Evolutionary conservation across 2,888 invertebrate genomes (phyloP).

Genomic region (Chloroclysta siterata): DNA sequence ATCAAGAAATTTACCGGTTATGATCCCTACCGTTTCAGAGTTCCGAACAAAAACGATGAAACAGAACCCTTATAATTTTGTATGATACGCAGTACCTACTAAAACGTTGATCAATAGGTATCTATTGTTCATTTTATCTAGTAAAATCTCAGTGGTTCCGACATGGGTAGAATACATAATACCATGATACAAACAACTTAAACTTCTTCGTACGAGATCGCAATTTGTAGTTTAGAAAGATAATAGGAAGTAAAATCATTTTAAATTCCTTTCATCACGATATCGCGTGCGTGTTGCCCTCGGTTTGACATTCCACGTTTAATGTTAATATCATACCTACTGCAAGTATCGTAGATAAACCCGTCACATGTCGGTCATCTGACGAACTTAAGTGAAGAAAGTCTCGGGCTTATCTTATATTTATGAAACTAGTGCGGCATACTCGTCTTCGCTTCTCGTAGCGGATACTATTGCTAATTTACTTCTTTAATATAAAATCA

Average conservation of each 20-base stretch:
- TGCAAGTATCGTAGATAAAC: constrained; percentile 8
- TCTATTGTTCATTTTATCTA: neutral
- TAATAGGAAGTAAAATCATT: constrained; percentile 22
- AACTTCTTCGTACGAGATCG: neutral
- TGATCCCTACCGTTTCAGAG: too few relatives aligned
- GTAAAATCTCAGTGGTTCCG: neutral
- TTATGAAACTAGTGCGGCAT: neutral
- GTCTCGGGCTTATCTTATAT: constrained; percentile 1
- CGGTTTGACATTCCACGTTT: constrained; percentile 22
- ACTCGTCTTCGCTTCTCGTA: neutral
- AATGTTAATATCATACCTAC: constrained; percentile 15
- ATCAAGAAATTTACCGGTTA: too few relatives aligned
- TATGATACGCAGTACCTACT: too few relatives aligned
- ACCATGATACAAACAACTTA: neutral
- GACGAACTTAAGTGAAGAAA: constrained; percentile 9
- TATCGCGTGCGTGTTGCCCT: constrained; percentile 25
- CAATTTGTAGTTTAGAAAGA: constrained; percentile 1
- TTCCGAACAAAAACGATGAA: too few relatives aligned
- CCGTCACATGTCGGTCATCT: constrained; percentile 9
- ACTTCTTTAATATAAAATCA: too few relatives aligned
- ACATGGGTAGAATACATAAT: neutral
- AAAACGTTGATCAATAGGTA: neutral
- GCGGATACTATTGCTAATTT: too few relatives aligned
- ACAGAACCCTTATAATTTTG: too few relatives aligned
- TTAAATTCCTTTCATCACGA: constrained; percentile 23